These are phyloP conservation scores for Notechis scutatus DNA, from an alignment of 2,113 vertebrate species.

Conservation along the genomic window DNA sequence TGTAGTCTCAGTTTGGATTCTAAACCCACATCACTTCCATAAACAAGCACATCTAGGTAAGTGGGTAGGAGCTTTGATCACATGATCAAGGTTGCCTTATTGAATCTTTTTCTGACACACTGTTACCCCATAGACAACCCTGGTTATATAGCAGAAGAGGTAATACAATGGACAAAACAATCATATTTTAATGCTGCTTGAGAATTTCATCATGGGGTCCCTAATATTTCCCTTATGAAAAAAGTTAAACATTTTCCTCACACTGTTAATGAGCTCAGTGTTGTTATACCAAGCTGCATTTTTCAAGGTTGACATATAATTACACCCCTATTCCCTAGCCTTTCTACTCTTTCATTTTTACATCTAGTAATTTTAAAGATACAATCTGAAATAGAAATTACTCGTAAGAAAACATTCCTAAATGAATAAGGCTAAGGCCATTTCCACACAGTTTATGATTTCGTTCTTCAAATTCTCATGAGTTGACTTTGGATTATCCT, in stretches of 20 bases:
- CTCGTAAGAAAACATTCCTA: not conserved
- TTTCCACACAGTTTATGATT: not conserved
- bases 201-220: not conserved
- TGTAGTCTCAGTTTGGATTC: not conserved
- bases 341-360: not conserved
- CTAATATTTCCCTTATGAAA: not conserved
- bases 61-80: not conserved
- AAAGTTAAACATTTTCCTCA: not conserved
- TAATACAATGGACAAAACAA: not conserved
- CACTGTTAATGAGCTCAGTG: not conserved
- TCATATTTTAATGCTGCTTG: not conserved
- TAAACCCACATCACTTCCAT: not conserved
- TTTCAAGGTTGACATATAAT: not conserved
- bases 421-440: not conserved
- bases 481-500: not conserved
- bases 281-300: not conserved
- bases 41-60: not conserved
- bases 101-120: not conserved
- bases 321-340: not conserved
- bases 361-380: not conserved
- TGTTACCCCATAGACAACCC: not conserved
- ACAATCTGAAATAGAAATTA: not conserved
- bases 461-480: not conserved
- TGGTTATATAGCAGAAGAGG: not conserved
- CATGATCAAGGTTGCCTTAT: not conserved